Conservation (phyloP, 2,797 vertebrate genomes). For the Chiroxiphia lanceolata region DNA sequence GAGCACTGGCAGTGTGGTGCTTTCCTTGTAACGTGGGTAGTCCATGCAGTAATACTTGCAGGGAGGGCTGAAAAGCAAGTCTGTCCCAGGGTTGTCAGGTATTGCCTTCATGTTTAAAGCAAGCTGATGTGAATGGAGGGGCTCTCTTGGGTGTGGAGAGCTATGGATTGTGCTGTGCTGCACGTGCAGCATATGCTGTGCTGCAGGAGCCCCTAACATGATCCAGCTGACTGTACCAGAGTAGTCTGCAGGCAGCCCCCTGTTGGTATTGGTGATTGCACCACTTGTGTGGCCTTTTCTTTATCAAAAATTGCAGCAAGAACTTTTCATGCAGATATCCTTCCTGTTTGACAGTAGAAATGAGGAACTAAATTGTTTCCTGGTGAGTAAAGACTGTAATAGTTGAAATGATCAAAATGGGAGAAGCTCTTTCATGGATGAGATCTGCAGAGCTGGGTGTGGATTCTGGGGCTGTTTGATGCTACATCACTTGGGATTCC, state of each 20-base stretch:
- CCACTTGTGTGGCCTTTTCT: background rate
- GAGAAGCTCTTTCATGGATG: background rate
- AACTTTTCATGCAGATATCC: background rate
- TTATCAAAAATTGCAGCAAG: background rate
- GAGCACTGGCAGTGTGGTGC: background rate
- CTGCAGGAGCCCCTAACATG: rapidly evolving
- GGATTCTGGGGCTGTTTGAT: background rate
- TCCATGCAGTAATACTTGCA: background rate
- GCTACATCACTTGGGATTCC: background rate
- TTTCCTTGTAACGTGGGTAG: rapidly evolving
- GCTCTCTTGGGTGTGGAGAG: background rate
- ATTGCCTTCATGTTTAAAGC: background rate
- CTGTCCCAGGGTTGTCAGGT: background rate
- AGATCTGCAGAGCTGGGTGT: background rate
- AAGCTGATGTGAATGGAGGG: background rate
- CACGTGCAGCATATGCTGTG: rapidly evolving
- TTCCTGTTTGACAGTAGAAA: background rate
- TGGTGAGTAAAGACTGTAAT: background rate
- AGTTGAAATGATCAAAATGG: background rate
- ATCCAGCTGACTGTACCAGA: background rate
- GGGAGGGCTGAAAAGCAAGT: background rate
- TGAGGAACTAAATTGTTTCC: background rate
- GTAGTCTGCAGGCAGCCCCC: background rate
- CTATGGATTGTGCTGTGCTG: background rate
- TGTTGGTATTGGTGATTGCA: background rate